phyloP scores from a whole-genome alignment of 2,797 vertebrate genomes.

The Vireo griseus region DNA sequence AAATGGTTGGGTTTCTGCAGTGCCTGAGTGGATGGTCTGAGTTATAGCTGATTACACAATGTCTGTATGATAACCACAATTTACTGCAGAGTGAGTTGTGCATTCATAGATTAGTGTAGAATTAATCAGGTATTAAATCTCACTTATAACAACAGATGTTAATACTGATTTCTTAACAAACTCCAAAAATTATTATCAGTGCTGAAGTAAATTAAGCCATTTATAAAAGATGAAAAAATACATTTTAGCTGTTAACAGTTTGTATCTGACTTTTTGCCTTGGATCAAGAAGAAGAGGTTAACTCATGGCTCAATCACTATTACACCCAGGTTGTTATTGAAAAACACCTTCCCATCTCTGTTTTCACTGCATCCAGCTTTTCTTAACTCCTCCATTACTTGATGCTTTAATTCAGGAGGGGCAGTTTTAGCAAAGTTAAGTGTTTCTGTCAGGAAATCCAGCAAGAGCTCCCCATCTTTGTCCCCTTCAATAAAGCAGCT shows the following conservation, averaged over 20 bases:
- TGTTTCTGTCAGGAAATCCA: constrained; percentile 91
- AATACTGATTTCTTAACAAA: neutral
- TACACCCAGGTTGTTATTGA: constrained; percentile 84
- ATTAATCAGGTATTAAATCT: neutral
- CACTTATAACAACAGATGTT: neutral
- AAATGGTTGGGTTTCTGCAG: neutral
- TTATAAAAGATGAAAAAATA: neutral
- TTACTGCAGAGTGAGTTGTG: neutral
- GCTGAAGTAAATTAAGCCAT: neutral
- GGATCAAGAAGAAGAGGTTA: neutral
- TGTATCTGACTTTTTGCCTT: neutral
- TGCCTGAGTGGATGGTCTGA: neutral
- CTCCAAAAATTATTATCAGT: neutral
- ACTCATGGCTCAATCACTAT: constrained; percentile 77
- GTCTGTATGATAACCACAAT: neutral
- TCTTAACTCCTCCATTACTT: constrained; percentile 79
- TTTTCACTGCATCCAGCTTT: constrained; percentile 80
- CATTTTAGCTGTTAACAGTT: neutral
- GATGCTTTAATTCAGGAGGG: constrained; percentile 78
- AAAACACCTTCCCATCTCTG: constrained; percentile 81
- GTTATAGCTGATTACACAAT: neutral
- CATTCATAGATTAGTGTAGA: neutral
- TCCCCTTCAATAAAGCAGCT: constrained; percentile 88
- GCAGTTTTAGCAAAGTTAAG: constrained; percentile 81
- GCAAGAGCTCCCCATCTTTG: constrained; percentile 84